phyloP scores from a whole-genome alignment of 2,888 invertebrate species.

The Adela reaumurella region DNA sequence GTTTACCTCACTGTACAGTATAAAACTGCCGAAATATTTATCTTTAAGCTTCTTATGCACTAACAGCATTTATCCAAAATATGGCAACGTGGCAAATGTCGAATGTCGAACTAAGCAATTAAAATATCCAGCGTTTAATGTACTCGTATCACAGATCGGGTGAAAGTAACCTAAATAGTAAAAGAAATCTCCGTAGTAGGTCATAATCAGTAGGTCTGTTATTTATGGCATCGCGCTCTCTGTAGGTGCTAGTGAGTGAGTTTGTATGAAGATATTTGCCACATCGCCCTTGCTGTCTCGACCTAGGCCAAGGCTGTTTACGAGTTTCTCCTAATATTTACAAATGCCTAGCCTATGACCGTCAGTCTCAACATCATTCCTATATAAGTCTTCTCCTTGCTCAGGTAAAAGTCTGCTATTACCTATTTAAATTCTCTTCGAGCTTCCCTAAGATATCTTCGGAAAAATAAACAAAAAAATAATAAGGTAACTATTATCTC shows the following conservation, averaged over 20 bases:
- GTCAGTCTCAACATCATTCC: slow-evolving; percentile 47
- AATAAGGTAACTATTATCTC: slow-evolving; percentile 44
- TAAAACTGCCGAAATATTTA: slow-evolving; percentile 26
- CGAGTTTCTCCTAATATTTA: slow-evolving; percentile 55
- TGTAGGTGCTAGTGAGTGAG: no score
- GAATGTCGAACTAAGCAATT: slow-evolving; percentile 21
- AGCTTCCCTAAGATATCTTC: background rate
- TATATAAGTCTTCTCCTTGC: slow-evolving; percentile 36
- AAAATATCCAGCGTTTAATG: slow-evolving; percentile 33
- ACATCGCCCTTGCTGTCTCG: slow-evolving; percentile 39
- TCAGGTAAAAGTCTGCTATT: slow-evolving; percentile 32
- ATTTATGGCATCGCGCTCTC: no score
- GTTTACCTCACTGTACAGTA: slow-evolving; percentile 36
- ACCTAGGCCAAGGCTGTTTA: slow-evolving; percentile 51
- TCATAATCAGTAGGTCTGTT: no score
- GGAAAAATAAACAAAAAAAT: background rate
- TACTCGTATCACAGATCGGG: slow-evolving; percentile 54
- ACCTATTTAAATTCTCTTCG: background rate
- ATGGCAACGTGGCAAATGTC: slow-evolving; percentile 35
- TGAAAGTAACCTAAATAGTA: background rate
- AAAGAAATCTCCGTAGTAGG: background rate
- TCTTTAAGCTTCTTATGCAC: background rate
- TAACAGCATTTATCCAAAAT: background rate
- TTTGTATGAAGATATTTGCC: slow-evolving; percentile 31
- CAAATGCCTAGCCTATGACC: slow-evolving; percentile 53